These are phyloP conservation scores for Cactoblastis cactorum DNA, from an alignment of 2,888 invertebrate species.

Conservation along the genomic window DNA sequence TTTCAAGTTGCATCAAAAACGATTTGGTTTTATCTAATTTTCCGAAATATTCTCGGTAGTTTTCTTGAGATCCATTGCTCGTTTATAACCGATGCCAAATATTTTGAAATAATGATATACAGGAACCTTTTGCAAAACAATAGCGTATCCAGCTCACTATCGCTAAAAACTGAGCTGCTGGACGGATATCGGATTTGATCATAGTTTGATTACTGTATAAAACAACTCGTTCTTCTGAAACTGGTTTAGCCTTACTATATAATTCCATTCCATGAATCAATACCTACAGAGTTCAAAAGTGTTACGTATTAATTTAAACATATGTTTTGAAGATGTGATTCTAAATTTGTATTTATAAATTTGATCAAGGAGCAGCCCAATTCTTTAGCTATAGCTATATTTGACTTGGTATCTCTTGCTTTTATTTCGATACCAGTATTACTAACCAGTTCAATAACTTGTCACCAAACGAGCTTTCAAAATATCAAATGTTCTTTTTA, in stretches of 20 bases:
- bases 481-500: conserved; percentile 7
- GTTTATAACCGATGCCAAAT: conserved; percentile 10
- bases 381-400: conserved; percentile 21
- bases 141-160: conserved; percentile 19
- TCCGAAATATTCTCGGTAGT: neutral
- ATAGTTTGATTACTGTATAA: conserved; percentile 9
- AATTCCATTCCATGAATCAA: conserved; percentile 10
- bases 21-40: neutral
- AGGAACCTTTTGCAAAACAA: conserved; percentile 10
- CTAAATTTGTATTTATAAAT: conserved; percentile 20
- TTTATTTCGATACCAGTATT: conserved; percentile 22
- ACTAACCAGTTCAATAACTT: conserved; percentile 18
- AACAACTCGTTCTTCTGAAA: conserved; percentile 19
- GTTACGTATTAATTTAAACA: conserved; percentile 23
- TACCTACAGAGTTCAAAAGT: conserved; percentile 16
- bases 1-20: neutral
- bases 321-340: conserved; percentile 20
- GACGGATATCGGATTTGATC: conserved; percentile 19
- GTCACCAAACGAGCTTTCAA: conserved; percentile 18
- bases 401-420: conserved; percentile 21
- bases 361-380: conserved; percentile 21
- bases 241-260: conserved; percentile 12
- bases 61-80: conserved; percentile 10
- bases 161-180: conserved; percentile 24
- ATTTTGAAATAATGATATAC: conserved; percentile 8